Conservation (phyloP, 1,140 invertebrate species). For the Drosophila asahinai region DNA sequence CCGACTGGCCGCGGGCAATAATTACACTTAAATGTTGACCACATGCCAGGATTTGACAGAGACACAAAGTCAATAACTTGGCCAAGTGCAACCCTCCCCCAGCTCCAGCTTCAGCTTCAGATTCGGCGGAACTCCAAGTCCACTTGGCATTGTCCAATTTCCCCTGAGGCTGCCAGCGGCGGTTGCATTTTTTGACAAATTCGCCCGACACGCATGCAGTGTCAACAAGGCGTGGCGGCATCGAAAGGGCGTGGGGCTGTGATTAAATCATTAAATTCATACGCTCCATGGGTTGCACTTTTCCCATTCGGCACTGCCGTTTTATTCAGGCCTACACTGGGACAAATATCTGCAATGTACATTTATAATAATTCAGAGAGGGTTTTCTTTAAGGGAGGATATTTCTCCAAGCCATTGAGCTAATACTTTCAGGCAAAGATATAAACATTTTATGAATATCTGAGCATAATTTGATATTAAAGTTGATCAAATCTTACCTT, state of each 20-base stretch:
- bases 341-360: neutral
- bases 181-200: constrained; percentile 82
- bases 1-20: constrained; percentile 72
- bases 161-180: constrained; percentile 59
- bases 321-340: constrained; percentile 38
- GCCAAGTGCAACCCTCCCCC: constrained; percentile 47
- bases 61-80: constrained; percentile 67
- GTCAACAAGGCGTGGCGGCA: constrained; percentile 72
- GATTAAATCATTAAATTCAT: constrained; percentile 84
- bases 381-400: neutral
- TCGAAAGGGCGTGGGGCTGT: constrained; percentile 31
- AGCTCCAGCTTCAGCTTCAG: constrained; percentile 12
- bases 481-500: too few species aligned
- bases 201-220: constrained; percentile 78
- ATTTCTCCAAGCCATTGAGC: too few species aligned
- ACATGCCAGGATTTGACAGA: constrained; percentile 80
- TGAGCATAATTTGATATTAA: too few species aligned
- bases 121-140: constrained; percentile 20
- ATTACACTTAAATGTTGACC: constrained; percentile 84
- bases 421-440: too few species aligned
- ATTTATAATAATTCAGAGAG: too few species aligned
- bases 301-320: constrained; percentile 50
- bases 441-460: too few species aligned
- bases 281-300: constrained; percentile 76
- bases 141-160: constrained; percentile 67